phyloP scores from a whole-genome alignment of 2,888 invertebrate genomes.

The Meghimatium bilineatum region DNA sequence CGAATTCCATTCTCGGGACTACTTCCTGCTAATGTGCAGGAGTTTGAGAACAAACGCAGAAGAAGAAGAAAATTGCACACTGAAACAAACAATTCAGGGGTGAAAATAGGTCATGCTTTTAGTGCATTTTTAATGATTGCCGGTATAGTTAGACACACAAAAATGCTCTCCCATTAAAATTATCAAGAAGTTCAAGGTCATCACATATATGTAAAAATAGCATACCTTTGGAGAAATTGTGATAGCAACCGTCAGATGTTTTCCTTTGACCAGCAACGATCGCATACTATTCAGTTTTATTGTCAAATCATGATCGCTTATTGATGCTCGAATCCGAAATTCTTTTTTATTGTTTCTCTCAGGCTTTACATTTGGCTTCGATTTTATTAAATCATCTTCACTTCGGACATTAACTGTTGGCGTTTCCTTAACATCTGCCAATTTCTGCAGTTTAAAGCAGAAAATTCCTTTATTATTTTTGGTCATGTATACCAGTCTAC shows the following conservation, averaged over 20 bases:
- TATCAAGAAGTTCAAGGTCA: neutral
- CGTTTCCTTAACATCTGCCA: neutral
- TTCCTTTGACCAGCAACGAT: conserved; percentile 29
- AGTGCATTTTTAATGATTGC: too few relatives aligned
- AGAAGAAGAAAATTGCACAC: too few relatives aligned
- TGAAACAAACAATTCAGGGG: too few relatives aligned
- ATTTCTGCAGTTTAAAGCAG: conserved; percentile 31
- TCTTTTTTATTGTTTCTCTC: conserved; percentile 15
- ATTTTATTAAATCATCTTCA: neutral
- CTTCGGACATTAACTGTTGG: neutral
- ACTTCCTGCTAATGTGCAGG: too few relatives aligned
- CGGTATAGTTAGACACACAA: too few relatives aligned
- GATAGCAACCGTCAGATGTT: conserved; percentile 8
- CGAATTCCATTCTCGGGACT: too few relatives aligned
- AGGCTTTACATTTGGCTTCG: neutral
- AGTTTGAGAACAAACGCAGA: too few relatives aligned
- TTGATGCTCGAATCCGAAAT: conserved; percentile 28
- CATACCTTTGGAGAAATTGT: neutral
- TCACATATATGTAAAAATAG: neutral
- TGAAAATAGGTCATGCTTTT: too few relatives aligned
- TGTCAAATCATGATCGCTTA: conserved; percentile 36
- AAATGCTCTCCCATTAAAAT: neutral
- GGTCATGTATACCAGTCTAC: conserved; percentile 26
- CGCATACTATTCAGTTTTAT: conserved; percentile 26
- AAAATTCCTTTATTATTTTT: conserved; percentile 29